Conservation (phyloP, 2,888 invertebrate species). For the Conomelus anceps region DNA sequence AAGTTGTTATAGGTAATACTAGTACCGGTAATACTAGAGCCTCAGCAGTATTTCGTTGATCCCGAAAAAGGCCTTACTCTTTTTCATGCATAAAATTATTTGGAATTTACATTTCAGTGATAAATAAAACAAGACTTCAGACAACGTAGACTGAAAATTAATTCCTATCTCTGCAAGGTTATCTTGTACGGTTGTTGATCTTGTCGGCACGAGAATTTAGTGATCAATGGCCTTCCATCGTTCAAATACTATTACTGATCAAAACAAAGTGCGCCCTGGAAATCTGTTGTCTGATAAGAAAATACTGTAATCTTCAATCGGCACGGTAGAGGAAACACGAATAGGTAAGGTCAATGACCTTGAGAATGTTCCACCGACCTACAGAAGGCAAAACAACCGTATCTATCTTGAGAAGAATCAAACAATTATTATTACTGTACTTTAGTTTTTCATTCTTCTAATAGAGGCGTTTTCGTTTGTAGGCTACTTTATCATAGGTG, state of each 20-base stretch:
- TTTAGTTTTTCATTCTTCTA: no score
- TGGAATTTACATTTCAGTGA: no score
- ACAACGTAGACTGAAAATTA: background rate
- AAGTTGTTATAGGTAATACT: no score
- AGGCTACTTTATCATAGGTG: no score
- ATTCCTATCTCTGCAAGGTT: background rate
- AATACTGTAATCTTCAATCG: background rate
- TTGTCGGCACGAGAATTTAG: background rate
- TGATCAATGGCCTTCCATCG: background rate
- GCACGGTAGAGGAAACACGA: background rate
- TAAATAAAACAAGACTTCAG: background rate
- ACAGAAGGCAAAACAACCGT: background rate
- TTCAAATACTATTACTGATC: background rate
- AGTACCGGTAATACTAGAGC: no score
- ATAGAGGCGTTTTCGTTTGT: no score
- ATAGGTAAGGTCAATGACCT: background rate
- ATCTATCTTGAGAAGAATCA: background rate
- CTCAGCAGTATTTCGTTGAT: no score
- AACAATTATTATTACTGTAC: no score
- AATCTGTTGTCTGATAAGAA: background rate
- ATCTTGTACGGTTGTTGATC: background rate
- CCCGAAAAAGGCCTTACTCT: no score
- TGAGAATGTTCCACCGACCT: background rate
- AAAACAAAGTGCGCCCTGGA: background rate
- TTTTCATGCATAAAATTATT: no score